These are phyloP conservation scores for Aphaenogaster ashmeadi DNA, from an alignment of 1,140 invertebrate genomes.

Conservation along the genomic window DNA sequence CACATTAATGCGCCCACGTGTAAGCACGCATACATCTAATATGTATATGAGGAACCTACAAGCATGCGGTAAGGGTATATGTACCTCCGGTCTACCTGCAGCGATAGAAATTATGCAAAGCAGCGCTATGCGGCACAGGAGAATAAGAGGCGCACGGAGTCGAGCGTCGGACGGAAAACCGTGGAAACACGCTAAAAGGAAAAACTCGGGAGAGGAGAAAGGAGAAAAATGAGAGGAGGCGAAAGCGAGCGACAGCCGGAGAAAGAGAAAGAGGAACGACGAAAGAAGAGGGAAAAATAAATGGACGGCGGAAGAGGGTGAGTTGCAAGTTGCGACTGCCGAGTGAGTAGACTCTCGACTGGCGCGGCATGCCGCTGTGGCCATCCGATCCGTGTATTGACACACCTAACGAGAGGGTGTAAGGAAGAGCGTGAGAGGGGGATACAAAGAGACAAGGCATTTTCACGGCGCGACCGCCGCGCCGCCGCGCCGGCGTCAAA, in stretches of 20 bases:
- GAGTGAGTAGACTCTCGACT: not conserved
- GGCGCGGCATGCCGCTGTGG: not conserved
- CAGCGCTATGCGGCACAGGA: slow-evolving; percentile 60
- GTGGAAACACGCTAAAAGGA: slow-evolving; percentile 53
- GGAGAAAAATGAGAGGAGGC: slow-evolving; percentile 25
- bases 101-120: slow-evolving; percentile 80
- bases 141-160: slow-evolving; percentile 35
- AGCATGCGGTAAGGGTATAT: slow-evolving; percentile 61
- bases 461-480: not conserved
- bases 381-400: slow-evolving; percentile 35
- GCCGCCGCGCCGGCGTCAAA: not conserved
- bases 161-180: slow-evolving; percentile 24
- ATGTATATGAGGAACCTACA: slow-evolving; percentile 65
- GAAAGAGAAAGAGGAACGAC: not conserved
- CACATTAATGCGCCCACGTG: slow-evolving; percentile 61
- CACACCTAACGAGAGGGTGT: slow-evolving; percentile 52
- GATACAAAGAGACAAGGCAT: slow-evolving; percentile 2
- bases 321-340: slow-evolving; percentile 43
- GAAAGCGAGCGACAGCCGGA: not conserved
- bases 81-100: slow-evolving; percentile 73
- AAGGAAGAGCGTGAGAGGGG: not conserved
- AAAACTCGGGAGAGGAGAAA: slow-evolving; percentile 38
- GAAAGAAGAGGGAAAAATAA: slow-evolving; percentile 1
- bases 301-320: slow-evolving; percentile 19
- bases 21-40: slow-evolving; percentile 57